Conservation (phyloP, 2,888 invertebrate genomes). For the Hesperia comma region DNA sequence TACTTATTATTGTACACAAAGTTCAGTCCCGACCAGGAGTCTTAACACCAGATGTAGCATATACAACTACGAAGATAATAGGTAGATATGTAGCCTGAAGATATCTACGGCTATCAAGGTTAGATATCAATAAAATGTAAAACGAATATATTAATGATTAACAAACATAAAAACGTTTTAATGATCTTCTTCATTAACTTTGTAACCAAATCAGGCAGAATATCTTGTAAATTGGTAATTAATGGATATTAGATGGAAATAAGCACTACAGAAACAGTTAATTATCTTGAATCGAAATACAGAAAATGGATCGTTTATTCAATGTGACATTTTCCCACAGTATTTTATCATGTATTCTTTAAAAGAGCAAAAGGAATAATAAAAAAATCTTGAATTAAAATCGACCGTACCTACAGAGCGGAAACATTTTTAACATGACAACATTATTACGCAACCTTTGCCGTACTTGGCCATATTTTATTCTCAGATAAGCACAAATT, state of each 20-base stretch:
- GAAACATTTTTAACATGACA: conserved; percentile 21
- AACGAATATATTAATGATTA: background rate
- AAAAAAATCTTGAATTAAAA: conserved; percentile 19
- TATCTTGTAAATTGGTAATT: conserved; percentile 11
- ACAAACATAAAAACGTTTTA: background rate
- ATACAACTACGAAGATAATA: too few species aligned
- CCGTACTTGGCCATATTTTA: too few species aligned
- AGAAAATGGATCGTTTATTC: background rate
- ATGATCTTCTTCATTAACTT: conserved; percentile 4
- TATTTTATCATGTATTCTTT: conserved; percentile 13
- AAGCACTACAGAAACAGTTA: conserved; percentile 4
- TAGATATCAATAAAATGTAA: too few species aligned
- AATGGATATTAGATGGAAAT: conserved; percentile 14
- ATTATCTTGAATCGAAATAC: conserved; percentile 8
- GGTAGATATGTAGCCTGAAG: too few species aligned
- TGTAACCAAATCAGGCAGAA: conserved; percentile 14
- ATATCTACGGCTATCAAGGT: too few species aligned
- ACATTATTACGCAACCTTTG: background rate
- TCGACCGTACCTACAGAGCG: conserved; percentile 8
- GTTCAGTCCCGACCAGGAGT: too few species aligned
- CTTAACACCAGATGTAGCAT: too few species aligned
- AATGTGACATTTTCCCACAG: conserved; percentile 27
- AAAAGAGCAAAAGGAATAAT: conserved; percentile 8
- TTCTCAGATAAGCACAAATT: too few species aligned
- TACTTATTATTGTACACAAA: too few species aligned